These are phyloP conservation scores for Lepeophtheirus salmonis DNA, from an alignment of 1,140 invertebrate species.

Conservation along the genomic window DNA sequence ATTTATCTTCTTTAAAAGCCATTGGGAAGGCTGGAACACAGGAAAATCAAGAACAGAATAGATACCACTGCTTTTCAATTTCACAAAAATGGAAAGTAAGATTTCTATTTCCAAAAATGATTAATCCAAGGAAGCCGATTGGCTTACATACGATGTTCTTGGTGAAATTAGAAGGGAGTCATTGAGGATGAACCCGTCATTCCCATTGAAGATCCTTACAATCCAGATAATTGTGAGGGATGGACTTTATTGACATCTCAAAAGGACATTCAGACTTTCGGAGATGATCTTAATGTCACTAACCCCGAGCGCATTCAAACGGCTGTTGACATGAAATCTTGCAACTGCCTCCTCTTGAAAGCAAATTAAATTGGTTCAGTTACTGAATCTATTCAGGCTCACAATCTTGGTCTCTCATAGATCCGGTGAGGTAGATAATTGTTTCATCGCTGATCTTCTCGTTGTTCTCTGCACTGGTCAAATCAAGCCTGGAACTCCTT, in stretches of 20 bases:
- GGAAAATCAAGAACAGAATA: constrained; percentile 95
- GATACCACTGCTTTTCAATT: constrained; percentile 98
- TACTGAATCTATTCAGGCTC: constrained; percentile 89
- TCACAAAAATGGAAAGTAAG: constrained; percentile 61
- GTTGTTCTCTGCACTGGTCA: constrained; percentile 89
- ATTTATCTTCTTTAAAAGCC: constrained; percentile 67
- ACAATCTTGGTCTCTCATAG: constrained; percentile 86
- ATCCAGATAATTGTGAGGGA: constrained; percentile 76
- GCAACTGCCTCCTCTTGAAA: constrained; percentile 90
- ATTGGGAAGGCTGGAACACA: constrained; percentile 78
- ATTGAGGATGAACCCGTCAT: constrained; percentile 86
- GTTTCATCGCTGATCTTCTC: constrained; percentile 94
- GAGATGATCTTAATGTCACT: constrained; percentile 91
- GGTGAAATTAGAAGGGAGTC: constrained; percentile 74
- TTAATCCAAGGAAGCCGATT: constrained; percentile 36
- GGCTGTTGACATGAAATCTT: constrained; percentile 91
- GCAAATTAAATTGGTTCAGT: constrained; percentile 88
- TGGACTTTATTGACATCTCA: constrained; percentile 61
- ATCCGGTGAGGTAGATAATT: constrained; percentile 96
- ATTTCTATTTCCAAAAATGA: constrained; percentile 96
- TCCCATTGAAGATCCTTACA: constrained; percentile 87
- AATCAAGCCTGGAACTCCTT: constrained; percentile 55
- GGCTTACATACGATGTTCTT: constrained; percentile 57
- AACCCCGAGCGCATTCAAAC: constrained; percentile 84
- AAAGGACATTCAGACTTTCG: constrained; percentile 67